These are phyloP conservation scores for Epistrophe grossulariae DNA, from an alignment of 2,888 invertebrate species.

Conservation along the genomic window DNA sequence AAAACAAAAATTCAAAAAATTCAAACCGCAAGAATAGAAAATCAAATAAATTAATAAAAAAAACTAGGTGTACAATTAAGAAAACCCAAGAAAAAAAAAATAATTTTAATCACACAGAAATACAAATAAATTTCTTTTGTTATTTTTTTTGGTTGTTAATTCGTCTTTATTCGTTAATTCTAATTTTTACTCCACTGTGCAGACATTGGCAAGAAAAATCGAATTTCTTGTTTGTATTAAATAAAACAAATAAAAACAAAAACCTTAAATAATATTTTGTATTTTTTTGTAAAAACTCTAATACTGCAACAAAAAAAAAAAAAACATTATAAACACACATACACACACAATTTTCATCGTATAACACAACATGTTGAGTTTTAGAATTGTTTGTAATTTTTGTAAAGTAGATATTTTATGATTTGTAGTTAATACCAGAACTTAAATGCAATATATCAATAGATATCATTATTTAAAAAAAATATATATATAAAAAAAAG, in stretches of 20 bases:
- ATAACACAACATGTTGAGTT: constrained; percentile 13
- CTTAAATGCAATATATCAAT: constrained; percentile 75
- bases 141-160: constrained; percentile 1
- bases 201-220: constrained; percentile 14
- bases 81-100: constrained; percentile 30
- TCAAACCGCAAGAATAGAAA: constrained; percentile 67
- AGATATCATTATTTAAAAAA: constrained; percentile 73
- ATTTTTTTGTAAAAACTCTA: constrained; percentile 49
- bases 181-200: constrained; percentile 13
- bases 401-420: constrained; percentile 57
- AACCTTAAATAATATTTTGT: constrained; percentile 46
- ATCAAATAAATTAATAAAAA: constrained; percentile 68
- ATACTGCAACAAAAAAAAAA: constrained; percentile 32
- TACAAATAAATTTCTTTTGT: constrained; percentile 18
- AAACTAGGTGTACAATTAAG: constrained; percentile 75
- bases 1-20: constrained; percentile 32
- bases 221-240: constrained; percentile 28
- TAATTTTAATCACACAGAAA: constrained; percentile 68
- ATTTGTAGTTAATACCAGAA: constrained; percentile 70
- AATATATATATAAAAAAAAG: constrained; percentile 60
- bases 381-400: constrained; percentile 36
- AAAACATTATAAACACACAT: constrained; percentile 44
- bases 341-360: not conserved
- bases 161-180: not conserved
- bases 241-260: constrained; percentile 15